Conservation (phyloP, 2,797 vertebrate species). For the Ceryle rudis region DNA sequence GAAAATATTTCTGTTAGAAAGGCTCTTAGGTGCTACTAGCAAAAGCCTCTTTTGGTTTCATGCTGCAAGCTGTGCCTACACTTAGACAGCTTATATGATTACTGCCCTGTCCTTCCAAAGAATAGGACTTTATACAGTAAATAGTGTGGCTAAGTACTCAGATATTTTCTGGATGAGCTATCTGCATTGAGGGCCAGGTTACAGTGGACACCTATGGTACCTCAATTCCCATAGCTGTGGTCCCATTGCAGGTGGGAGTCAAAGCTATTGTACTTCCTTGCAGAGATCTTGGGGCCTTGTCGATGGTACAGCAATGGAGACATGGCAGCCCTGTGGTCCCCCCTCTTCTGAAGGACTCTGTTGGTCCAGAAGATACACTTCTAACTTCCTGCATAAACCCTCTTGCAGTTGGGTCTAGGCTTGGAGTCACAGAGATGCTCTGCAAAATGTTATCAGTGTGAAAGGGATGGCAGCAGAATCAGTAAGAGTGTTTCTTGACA, state of each 20-base stretch:
- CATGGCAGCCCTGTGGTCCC: not conserved
- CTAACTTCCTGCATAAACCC: not conserved
- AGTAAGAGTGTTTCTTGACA: not conserved
- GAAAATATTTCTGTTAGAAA: not conserved
- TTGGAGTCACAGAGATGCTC: not conserved
- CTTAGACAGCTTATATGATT: not conserved
- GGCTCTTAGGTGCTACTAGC: not conserved
- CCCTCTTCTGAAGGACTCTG: not conserved
- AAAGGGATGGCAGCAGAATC: not conserved
- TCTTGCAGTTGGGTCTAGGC: not conserved
- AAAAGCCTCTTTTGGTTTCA: not conserved
- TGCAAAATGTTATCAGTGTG: not conserved
- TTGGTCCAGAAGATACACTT: not conserved
- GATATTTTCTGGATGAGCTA: not conserved
- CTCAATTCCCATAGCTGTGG: not conserved
- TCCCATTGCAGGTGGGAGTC: not conserved
- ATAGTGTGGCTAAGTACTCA: not conserved
- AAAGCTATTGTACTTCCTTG: not conserved
- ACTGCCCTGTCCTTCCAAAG: not conserved
- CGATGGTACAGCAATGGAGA: not conserved
- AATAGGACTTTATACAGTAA: not conserved
- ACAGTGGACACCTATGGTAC: not conserved
- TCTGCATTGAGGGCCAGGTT: not conserved
- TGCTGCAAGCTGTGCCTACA: not conserved
- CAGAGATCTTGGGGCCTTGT: not conserved